Conservation (phyloP, 2,888 invertebrate genomes). For the Drosophila peninsularis region DNA sequence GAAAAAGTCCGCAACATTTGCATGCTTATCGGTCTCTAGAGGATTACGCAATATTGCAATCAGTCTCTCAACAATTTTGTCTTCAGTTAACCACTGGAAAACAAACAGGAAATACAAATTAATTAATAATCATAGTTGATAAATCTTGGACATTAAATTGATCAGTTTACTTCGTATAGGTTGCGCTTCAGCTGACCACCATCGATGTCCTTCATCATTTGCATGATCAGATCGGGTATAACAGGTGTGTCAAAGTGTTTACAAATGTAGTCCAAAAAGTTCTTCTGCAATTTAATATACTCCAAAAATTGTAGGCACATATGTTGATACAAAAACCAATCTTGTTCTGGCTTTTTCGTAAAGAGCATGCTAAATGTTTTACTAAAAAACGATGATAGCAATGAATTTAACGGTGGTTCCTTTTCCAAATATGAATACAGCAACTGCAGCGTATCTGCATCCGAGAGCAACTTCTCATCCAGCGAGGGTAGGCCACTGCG, state of each 20-base stretch:
- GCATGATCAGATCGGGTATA: conserved; percentile 95
- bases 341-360: conserved; percentile 94
- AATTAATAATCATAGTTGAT: neutral
- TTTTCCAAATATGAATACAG: conserved; percentile 95
- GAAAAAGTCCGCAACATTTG: conserved; percentile 94
- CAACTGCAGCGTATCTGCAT: conserved; percentile 91
- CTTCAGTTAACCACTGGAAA: conserved; percentile 94
- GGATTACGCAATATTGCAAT: conserved; percentile 87
- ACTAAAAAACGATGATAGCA: conserved; percentile 97
- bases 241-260: conserved; percentile 97
- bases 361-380: conserved; percentile 96
- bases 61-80: conserved; percentile 93
- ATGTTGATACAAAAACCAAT: conserved; percentile 96
- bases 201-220: conserved; percentile 93
- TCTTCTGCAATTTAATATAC: conserved; percentile 93
- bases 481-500: conserved; percentile 91
- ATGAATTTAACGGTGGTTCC: conserved; percentile 95
- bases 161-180: conserved; percentile 87
- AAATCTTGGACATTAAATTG: neutral
- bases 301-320: conserved; percentile 96
- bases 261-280: conserved; percentile 94
- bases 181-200: conserved; percentile 89
- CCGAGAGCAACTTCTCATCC: conserved; percentile 93
- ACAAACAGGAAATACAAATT: conserved; percentile 53
- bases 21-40: conserved; percentile 90